These are phyloP conservation scores for Malthinus seriepunctatus DNA, from an alignment of 2,888 invertebrate species.

Conservation along the genomic window DNA sequence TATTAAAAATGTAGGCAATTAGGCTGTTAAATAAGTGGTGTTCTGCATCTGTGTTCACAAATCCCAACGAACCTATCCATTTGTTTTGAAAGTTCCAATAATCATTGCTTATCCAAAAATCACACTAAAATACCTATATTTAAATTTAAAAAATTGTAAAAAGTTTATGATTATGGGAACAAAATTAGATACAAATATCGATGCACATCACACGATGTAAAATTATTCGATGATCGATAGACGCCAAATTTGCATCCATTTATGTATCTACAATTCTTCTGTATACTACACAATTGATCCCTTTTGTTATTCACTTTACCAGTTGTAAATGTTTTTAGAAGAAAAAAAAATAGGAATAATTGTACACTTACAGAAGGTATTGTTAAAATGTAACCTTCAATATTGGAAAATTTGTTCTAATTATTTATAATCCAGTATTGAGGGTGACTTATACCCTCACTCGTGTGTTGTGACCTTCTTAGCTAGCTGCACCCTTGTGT, in stretches of 20 bases:
- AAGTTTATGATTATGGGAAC: constrained; percentile 3
- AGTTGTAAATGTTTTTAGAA: constrained; percentile 27
- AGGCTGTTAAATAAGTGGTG: constrained; percentile 28
- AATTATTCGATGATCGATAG: too few species aligned
- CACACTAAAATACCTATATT: constrained; percentile 34
- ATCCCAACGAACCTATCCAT: constrained; percentile 3
- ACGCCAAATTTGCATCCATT: background rate
- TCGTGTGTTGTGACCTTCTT: constrained; percentile 44
- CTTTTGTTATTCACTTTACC: constrained; percentile 15
- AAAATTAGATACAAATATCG: background rate
- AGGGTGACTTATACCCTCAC: constrained; percentile 35
- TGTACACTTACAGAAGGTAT: constrained; percentile 32
- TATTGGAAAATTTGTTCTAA: constrained; percentile 17
- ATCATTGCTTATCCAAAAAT: constrained; percentile 47
- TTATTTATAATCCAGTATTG: constrained; percentile 21
- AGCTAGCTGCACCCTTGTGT: constrained; percentile 46
- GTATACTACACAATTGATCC: constrained; percentile 9
- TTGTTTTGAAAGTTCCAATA: constrained; percentile 37
- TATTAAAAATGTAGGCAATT: constrained; percentile 41
- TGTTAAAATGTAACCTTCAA: constrained; percentile 22
- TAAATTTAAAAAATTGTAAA: constrained; percentile 4
- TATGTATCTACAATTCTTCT: constrained; percentile 2
- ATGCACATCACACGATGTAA: background rate
- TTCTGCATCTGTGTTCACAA: constrained; percentile 31
- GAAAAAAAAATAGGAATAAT: constrained; percentile 22